A percentile compares a stretch with the other conserved stretches of the same genome.
These are phyloP conservation scores for Zingel zingel DNA, from an alignment of 2,113 vertebrate genomes.

Conservation along the genomic window DNA sequence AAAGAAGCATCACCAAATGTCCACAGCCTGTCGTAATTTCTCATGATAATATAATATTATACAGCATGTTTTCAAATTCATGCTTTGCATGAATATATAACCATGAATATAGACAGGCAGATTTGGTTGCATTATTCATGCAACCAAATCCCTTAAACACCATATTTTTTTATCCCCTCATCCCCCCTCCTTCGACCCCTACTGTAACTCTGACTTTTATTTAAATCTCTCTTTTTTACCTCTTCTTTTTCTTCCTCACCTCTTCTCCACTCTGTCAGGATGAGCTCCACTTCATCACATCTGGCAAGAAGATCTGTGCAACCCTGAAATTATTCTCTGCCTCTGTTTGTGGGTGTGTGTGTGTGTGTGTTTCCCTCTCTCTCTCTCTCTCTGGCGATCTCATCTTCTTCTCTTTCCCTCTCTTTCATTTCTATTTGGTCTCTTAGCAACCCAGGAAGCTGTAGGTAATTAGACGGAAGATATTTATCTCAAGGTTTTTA, in stretches of 20 bases:
- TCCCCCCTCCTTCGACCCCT: neutral
- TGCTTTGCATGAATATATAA: no score
- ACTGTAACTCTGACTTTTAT: neutral
- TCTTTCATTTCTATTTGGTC: conserved; percentile 55
- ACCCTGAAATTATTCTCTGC: conserved; percentile 45
- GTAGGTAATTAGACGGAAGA: conserved; percentile 72
- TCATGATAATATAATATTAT: neutral
- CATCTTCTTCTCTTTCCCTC: conserved; percentile 18
- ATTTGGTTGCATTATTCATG: conserved; percentile 50
- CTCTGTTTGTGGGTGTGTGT: conserved; percentile 13
- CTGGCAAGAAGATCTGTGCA: conserved; percentile 21
- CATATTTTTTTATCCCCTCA: neutral
- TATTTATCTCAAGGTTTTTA: conserved; percentile 68
- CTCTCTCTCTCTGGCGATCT: conserved; percentile 29
- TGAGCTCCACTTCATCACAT: conserved; percentile 22
- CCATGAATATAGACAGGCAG: no score
- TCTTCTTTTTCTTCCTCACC: neutral
- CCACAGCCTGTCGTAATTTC: neutral
- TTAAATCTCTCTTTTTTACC: neutral
- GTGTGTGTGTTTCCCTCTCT: conserved; percentile 1
- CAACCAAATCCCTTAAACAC: conserved; percentile 15
- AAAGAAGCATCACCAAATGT: neutral
- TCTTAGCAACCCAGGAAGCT: conserved; percentile 79
- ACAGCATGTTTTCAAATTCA: conserved; percentile 1
- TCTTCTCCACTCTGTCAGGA: conserved; percentile 5